Percentiles rank a stretch among this genome's conserved stretches.
These are phyloP conservation scores for Belonocnema kinseyi DNA, from an alignment of 1,140 invertebrate genomes.

Conservation along the genomic window DNA sequence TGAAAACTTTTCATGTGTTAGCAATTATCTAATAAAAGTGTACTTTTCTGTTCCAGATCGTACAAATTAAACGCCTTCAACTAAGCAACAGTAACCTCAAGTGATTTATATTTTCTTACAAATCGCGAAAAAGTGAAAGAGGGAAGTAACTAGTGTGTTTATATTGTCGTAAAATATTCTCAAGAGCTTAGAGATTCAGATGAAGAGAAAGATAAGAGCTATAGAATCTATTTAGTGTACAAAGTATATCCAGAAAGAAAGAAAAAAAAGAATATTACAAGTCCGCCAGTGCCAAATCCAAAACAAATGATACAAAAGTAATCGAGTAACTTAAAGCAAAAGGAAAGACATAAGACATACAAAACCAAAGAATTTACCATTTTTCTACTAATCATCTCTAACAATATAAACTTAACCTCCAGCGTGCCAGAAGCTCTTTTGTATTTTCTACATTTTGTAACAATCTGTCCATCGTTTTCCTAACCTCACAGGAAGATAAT, in stretches of 20 bases:
- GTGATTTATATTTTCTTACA: constrained; percentile 77
- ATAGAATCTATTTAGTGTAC: constrained; percentile 74
- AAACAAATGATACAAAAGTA: constrained; percentile 51
- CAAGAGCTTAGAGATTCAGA: constrained; percentile 64
- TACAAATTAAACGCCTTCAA: constrained; percentile 77
- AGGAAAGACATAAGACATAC: constrained; percentile 40
- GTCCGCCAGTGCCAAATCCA: constrained; percentile 75
- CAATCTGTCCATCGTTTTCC: constrained; percentile 34
- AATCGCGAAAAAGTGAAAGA: constrained; percentile 59
- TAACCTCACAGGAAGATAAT: constrained; percentile 36
- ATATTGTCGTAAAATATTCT: constrained; percentile 69
- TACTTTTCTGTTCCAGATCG: constrained; percentile 72
- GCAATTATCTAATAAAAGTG: neutral
- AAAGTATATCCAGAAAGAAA: constrained; percentile 70
- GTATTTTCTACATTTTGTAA: constrained; percentile 7
- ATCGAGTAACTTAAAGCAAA: constrained; percentile 48
- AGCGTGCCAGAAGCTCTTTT: constrained; percentile 24
- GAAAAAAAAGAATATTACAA: constrained; percentile 58
- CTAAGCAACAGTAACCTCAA: constrained; percentile 77
- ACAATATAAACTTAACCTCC: neutral
- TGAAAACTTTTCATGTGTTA: neutral
- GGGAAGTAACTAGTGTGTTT: constrained; percentile 75
- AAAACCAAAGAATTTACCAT: constrained; percentile 76
- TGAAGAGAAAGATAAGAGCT: constrained; percentile 61
- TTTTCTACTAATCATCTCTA: constrained; percentile 68